A percentile compares a stretch with the other conserved stretches of the same genome.
Evolutionary conservation across 30 jellyfish, hydroid and myxozoan species (phyloP).

Genomic region (Sanderia malayensis): DNA sequence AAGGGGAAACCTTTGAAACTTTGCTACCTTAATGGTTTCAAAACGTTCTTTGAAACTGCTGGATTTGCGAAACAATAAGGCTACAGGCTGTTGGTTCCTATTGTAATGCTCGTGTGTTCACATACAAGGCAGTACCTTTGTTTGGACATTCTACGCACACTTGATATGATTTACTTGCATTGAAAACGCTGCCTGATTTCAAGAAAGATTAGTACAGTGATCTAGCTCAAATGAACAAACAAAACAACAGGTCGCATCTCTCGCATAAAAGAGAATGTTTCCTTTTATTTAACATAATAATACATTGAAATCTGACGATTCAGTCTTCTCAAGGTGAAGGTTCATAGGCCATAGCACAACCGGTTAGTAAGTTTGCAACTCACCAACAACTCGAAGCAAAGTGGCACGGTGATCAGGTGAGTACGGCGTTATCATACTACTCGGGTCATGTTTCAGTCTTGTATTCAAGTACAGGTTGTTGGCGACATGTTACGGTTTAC

Average conservation of each 20-base stretch:
- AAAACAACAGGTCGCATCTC: constrained; percentile 65
- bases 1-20: constrained; percentile 53
- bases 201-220: constrained; percentile 56
- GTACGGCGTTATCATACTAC: no score
- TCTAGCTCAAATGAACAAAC: constrained; percentile 66
- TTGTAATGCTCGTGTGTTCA: constrained; percentile 45
- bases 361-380: no score
- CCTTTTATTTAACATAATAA: constrained; percentile 60
- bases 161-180: constrained; percentile 63
- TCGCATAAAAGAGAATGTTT: constrained; percentile 48
- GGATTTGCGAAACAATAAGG: constrained; percentile 29
- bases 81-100: constrained; percentile 73
- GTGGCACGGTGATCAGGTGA: no score
- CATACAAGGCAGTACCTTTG: constrained; percentile 32
- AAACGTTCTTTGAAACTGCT: constrained; percentile 15
- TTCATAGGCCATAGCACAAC: constrained; percentile 69
- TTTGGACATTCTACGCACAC: constrained; percentile 48
- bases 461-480: constrained; percentile 6
- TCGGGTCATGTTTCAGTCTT: not conserved
- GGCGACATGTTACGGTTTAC: constrained; percentile 50
- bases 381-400: no score
- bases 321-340: constrained; percentile 31
- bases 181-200: constrained; percentile 15
- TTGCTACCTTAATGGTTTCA: constrained; percentile 49
- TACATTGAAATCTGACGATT: constrained; percentile 29